Evolutionary conservation across 2,113 vertebrate genomes (phyloP), one percentile per base, ranked within the genome.

Genomic region (Sinocyclocheilus anophthalmus): DNA sequence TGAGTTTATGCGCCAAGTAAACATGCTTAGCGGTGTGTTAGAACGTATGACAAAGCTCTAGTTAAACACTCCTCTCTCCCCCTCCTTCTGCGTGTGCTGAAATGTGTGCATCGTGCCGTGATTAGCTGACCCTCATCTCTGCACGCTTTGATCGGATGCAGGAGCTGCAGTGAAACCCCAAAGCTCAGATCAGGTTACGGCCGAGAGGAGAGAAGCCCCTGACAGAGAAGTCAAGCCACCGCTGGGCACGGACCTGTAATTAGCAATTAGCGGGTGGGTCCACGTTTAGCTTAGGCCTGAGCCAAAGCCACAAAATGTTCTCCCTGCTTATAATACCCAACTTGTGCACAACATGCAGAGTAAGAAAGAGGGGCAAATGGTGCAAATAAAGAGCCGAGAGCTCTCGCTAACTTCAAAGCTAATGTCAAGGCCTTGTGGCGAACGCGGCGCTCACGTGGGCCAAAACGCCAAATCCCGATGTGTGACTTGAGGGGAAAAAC

Each of bases 261-360:
- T 95, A 95, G 93, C 93, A 94, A 95, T 95, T 95, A 95, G 93
- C 91, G 92, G 93, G 92, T 89, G 92, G 92, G 92, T 95, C 94
- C 93, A 94, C 93, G 93, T 94, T 94, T 94, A 93, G 88, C 93
- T 94, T 91, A 87, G 89, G 90, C 85, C 84, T 59, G 53, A 81
- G 93, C 94, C 93, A 95, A 95, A 95, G 88, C 95, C 94, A 94
- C 95, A 93, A 94, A 94, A 95, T 93, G 94, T 95, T 94, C 93
- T 94, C 90, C 55, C 90, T 91, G 91, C 94, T 94, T 94, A 91
- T 93, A 94, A 94, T 92, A 94, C 90, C 79, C 88, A 88, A 88
- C 87, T 93, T 88, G 90, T 91, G 94, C 92, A 90, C 59, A 85
- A 70, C 76, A 85, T 65, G 91, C 90, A 91, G 88, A 90, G 87